These are phyloP conservation scores for Dolichallabes microphthalmus DNA, from an alignment of 2,113 vertebrate species.

Conservation along the genomic window DNA sequence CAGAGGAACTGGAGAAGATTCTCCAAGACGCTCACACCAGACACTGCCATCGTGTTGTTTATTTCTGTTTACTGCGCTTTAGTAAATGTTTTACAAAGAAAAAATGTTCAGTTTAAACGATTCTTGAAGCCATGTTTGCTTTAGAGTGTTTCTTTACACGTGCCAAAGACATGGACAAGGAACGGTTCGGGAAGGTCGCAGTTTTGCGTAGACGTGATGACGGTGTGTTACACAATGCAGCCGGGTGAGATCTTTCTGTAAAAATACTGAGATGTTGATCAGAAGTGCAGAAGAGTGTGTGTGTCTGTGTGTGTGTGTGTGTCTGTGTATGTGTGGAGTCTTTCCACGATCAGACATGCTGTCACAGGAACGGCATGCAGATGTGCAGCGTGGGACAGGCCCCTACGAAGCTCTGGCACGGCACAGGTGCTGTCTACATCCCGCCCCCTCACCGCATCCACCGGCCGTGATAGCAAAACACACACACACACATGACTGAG, in stretches of 20 bases:
- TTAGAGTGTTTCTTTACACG: not conserved
- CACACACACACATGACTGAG: not conserved
- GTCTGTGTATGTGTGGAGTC: not conserved
- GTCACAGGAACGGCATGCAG: conserved; percentile 73
- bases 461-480: not conserved
- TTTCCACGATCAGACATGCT: conserved; percentile 69
- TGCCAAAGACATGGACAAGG: not conserved
- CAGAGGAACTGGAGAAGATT: not conserved
- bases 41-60: not conserved
- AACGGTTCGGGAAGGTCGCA: not conserved
- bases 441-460: conserved; percentile 5
- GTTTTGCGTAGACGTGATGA: not conserved
- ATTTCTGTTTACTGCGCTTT: not conserved
- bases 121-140: not conserved
- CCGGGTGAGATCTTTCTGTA: not conserved
- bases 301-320: not conserved
- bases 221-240: not conserved
- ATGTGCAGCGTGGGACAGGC: conserved; percentile 64
- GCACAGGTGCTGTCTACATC: conserved; percentile 65
- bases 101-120: not conserved
- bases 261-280: conserved; percentile 32
- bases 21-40: not conserved
- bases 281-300: not conserved
- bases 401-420: conserved; percentile 56
- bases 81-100: not conserved